Evolutionary conservation across 2,888 invertebrate species (phyloP).

Genomic region (Liodrosophila aerea): DNA sequence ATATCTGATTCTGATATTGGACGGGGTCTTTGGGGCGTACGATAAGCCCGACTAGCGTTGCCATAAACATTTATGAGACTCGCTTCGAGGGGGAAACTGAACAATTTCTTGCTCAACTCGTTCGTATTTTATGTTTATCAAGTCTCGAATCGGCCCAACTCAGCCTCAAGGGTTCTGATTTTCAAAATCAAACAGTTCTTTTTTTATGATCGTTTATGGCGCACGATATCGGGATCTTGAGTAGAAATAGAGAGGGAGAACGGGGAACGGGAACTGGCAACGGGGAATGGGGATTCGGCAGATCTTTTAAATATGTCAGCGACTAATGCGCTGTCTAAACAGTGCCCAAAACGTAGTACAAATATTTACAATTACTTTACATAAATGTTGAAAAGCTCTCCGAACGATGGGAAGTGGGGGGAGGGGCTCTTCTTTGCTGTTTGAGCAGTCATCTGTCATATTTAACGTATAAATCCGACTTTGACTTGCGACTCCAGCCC

Average conservation of each 20-base stretch:
- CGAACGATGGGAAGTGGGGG: slow-evolving; percentile 31
- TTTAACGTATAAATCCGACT: slow-evolving; percentile 60
- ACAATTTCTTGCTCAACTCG: slow-evolving; percentile 1
- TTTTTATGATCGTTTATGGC: slow-evolving; percentile 61
- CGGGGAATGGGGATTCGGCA: background rate
- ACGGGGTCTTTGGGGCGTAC: slow-evolving; percentile 12
- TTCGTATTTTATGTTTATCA: slow-evolving; percentile 33
- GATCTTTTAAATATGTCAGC: slow-evolving; percentile 26
- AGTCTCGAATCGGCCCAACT: slow-evolving; percentile 23
- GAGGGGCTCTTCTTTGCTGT: slow-evolving; percentile 34
- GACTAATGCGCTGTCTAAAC: slow-evolving; percentile 52
- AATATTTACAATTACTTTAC: slow-evolving; percentile 73
- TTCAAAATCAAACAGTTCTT: slow-evolving; percentile 70
- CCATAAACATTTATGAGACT: slow-evolving; percentile 54
- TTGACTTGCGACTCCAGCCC: slow-evolving; percentile 8
- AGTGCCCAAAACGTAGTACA: slow-evolving; percentile 45
- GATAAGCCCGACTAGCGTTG: slow-evolving; percentile 51
- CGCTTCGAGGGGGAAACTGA: background rate
- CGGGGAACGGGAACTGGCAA: background rate
- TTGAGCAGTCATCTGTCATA: slow-evolving; percentile 64
- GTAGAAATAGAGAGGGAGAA: slow-evolving; percentile 2
- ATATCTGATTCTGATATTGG: slow-evolving; percentile 19
- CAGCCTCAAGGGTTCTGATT: slow-evolving; percentile 68
- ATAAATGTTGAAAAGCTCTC: slow-evolving; percentile 48
- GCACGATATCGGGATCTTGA: slow-evolving; percentile 16